These are phyloP conservation scores for Brachyopa scutellaris DNA, from an alignment of 2,888 invertebrate genomes.

Conservation along the genomic window DNA sequence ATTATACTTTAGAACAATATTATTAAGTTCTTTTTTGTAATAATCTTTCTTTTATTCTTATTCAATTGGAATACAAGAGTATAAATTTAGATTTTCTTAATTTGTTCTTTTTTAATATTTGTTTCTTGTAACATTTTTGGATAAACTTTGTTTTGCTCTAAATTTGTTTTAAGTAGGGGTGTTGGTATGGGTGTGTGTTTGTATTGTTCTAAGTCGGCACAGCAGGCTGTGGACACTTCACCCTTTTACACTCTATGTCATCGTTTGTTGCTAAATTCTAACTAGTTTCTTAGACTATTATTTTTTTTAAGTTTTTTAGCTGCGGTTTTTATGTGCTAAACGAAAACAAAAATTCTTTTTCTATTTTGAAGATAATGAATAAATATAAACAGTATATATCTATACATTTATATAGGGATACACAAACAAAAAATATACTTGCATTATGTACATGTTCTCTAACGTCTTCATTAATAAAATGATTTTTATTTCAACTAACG, in stretches of 20 bases:
- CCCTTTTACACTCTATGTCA: slow-evolving; percentile 13
- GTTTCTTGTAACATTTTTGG: slow-evolving; percentile 39
- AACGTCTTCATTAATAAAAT: neutral
- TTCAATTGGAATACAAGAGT: slow-evolving; percentile 64
- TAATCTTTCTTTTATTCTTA: slow-evolving; percentile 15
- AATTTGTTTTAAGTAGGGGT: slow-evolving; percentile 19
- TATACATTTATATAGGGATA: slow-evolving; percentile 6
- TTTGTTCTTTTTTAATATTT: slow-evolving; percentile 53
- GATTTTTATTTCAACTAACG: slow-evolving; percentile 2
- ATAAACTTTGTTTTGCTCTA: slow-evolving; percentile 26
- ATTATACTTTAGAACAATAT: slow-evolving; percentile 53
- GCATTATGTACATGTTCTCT: slow-evolving; percentile 42
- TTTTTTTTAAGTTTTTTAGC: neutral
- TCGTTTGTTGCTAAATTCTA: slow-evolving; percentile 60
- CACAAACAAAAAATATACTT: slow-evolving; percentile 1
- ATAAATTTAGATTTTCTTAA: slow-evolving; percentile 61
- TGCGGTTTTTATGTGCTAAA: slow-evolving; percentile 9
- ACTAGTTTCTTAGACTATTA: slow-evolving; percentile 29
- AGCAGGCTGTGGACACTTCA: slow-evolving; percentile 23
- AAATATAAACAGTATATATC: neutral
- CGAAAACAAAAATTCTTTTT: slow-evolving; percentile 5
- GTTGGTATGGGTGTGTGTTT: slow-evolving; percentile 35
- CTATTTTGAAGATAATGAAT: slow-evolving; percentile 3
- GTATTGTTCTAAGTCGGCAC: slow-evolving; percentile 66
- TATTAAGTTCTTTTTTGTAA: slow-evolving; percentile 28